Conservation (phyloP, 2,797 vertebrate species). For the Amblyraja radiata region DNA sequence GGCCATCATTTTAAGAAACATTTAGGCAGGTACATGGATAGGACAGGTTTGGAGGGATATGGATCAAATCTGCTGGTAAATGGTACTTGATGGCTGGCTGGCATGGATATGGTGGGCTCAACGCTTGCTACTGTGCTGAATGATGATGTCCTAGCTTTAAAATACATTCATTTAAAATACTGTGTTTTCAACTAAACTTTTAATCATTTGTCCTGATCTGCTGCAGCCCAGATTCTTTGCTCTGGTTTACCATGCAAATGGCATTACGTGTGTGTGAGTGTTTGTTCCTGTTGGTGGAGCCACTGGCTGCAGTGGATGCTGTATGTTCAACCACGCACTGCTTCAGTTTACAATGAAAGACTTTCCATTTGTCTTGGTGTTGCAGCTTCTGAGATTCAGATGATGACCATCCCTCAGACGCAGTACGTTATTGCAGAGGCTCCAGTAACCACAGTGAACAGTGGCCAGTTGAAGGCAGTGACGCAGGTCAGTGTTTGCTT, state of each 20-base stretch:
- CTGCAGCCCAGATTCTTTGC: background rate
- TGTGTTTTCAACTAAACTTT: background rate
- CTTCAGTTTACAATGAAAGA: background rate
- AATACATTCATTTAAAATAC: too few relatives aligned
- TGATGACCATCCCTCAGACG: conserved; percentile 91
- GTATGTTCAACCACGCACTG: too few relatives aligned
- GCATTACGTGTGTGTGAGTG: background rate
- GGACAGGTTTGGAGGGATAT: too few relatives aligned
- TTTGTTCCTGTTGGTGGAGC: background rate
- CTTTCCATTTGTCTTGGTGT: conserved; percentile 40
- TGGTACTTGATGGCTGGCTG: too few relatives aligned
- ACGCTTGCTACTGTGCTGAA: too few relatives aligned
- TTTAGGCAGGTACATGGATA: too few relatives aligned
- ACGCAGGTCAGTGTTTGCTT: conserved; percentile 52
- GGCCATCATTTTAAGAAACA: too few relatives aligned
- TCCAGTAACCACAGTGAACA: conserved; percentile 71
- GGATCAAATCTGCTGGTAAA: too few relatives aligned
- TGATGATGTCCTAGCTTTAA: too few relatives aligned
- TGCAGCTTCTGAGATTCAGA: conserved; percentile 93
- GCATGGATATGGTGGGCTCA: too few relatives aligned
- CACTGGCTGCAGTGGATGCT: background rate
- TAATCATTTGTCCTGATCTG: background rate
- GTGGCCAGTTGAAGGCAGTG: conserved; percentile 85
- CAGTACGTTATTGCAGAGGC: conserved; percentile 93
- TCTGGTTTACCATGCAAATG: background rate